phyloP scores from a whole-genome alignment of 2,888 invertebrate genomes.

The Pseudococcus viburni region DNA sequence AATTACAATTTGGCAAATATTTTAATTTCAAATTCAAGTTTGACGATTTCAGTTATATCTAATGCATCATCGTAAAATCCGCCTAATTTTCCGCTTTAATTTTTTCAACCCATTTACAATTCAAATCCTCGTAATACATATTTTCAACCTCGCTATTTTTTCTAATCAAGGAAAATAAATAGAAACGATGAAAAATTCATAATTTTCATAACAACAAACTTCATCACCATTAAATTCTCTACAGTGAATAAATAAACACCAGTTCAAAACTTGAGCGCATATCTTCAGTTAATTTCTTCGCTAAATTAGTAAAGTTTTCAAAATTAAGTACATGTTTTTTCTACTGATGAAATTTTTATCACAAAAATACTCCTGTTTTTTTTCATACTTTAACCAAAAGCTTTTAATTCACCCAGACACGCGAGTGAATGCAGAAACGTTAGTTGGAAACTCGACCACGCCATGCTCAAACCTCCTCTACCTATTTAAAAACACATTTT shows the following conservation, averaged over 20 bases:
- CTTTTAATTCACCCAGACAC: too few species aligned
- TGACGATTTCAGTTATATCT: too few species aligned
- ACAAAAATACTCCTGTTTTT: background rate
- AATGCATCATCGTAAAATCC: too few species aligned
- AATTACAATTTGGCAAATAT: too few species aligned
- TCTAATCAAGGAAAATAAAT: background rate
- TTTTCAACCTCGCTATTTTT: background rate
- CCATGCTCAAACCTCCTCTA: too few species aligned
- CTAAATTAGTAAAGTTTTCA: background rate
- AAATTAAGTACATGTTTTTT: background rate
- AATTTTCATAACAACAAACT: background rate
- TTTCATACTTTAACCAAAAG: background rate
- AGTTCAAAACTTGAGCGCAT: background rate
- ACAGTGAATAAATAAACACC: background rate
- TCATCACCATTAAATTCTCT: background rate
- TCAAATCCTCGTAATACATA: too few species aligned
- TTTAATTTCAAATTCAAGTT: too few species aligned
- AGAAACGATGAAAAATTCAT: constrained; percentile 17
- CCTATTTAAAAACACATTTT: too few species aligned
- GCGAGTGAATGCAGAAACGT: too few species aligned
- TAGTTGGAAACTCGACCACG: too few species aligned
- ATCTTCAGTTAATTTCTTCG: background rate
- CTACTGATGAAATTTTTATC: background rate
- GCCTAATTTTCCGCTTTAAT: too few species aligned
- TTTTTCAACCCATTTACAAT: too few species aligned